Base-by-base conservation (phyloP, 2,113 vertebrate genomes). In the Podarcis cretensis region DNA sequence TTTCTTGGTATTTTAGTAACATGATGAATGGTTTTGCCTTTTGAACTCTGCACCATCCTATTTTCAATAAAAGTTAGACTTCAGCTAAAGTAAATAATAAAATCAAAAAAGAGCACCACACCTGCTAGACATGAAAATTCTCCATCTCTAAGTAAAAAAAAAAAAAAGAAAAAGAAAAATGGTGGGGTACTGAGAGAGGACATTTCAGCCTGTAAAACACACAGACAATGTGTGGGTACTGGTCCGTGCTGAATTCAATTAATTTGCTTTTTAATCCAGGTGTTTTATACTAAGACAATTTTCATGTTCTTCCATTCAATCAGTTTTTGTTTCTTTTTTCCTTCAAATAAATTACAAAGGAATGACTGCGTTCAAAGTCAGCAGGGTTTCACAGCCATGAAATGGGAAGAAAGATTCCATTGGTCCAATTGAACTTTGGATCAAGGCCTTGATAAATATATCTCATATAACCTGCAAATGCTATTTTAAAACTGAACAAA, bases 1-100 rank as follows among this genome's bases (percentile, higher is more conserved):
- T 92, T 91, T 74, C 82, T 84, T 89, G 84, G 40, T 92, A 90
- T 91, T 94, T 92, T 63, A 92, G 76, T 94, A 92, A 88, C 5
- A 85, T 73, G 30, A 92, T 65, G 21, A 89, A 16, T n/a, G 25
- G 35, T 40, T 94, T 91, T 91, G 87, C 83, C 83, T 89, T 83
- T 27, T 89, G 79, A 89, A 89, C 79, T 89, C 65, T 80, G 12
- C 30, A 85, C 88, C 89, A 84, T 81, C 37, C 86, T 83, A 79
- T 3, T 80, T 92, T 77, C 48, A 88, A 75, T 83, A 8, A 90
- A 90, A 78, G 10, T n/a, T 82, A 76, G 63, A 91, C 63, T 85
- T 74, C 76, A 73, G 27, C 25, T 84, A 84, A 89, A 91, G 86
- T 78, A 73, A 90, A 83, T 2, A 87, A 5, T 76, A 91, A 91